Conservation (phyloP, 1,140 invertebrate genomes). For the Aphis gossypii region DNA sequence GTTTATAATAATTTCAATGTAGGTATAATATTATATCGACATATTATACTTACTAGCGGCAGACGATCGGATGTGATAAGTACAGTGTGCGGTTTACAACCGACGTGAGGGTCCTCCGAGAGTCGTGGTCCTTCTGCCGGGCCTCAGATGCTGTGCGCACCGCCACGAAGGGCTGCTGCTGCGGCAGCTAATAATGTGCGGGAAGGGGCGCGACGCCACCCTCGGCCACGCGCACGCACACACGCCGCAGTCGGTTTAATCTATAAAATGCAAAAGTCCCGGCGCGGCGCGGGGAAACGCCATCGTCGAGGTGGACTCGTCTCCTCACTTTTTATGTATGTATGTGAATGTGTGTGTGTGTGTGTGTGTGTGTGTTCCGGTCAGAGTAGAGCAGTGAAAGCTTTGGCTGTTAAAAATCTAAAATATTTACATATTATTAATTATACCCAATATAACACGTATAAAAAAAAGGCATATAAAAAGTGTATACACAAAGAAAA, state of each 20-base stretch:
- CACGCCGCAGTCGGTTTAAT: conserved; percentile 17
- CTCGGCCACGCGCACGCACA: background rate
- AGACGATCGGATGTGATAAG: background rate
- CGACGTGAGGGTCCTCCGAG: conserved; percentile 1
- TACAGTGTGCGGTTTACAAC: background rate
- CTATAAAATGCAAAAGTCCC: conserved; percentile 36
- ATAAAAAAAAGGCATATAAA: background rate
- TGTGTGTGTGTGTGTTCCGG: background rate
- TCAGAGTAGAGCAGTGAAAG: background rate
- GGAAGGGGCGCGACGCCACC: conserved; percentile 32
- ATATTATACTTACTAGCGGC: background rate
- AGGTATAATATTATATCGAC: background rate
- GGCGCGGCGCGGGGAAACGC: background rate
- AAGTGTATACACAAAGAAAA: background rate
- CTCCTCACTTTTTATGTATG: background rate
- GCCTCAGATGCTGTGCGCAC: background rate
- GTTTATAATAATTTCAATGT: background rate
- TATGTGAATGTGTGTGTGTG: too few species aligned
- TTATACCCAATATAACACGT: background rate
- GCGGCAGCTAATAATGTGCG: background rate
- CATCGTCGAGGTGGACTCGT: conserved; percentile 9
- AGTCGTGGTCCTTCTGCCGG: conserved; percentile 7
- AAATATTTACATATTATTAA: background rate
- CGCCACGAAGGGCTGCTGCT: background rate
- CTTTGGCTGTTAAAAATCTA: background rate